These are phyloP conservation scores for Aspiorhynchus laticeps DNA, from an alignment of 2,113 vertebrate genomes.

Conservation along the genomic window DNA sequence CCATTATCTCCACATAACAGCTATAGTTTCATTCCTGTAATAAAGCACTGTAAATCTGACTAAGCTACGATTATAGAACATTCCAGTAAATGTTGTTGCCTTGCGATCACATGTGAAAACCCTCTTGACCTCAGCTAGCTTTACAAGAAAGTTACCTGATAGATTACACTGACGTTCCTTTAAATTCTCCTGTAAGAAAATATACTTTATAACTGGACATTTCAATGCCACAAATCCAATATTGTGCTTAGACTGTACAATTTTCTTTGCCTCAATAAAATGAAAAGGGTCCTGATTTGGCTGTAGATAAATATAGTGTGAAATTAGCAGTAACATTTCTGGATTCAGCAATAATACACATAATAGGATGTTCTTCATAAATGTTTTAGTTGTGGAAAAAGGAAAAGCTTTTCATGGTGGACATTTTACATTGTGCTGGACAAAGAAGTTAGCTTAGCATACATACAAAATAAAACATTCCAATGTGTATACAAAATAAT, in stretches of 20 bases:
- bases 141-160: constrained; percentile 37
- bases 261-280: constrained; percentile 57
- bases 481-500: constrained; percentile 6
- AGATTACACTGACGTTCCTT: neutral
- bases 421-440: constrained; percentile 60
- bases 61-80: constrained; percentile 21
- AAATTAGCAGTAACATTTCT: constrained; percentile 67
- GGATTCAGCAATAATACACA: constrained; percentile 68
- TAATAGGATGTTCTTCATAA: constrained; percentile 66
- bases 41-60: constrained; percentile 46
- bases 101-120: neutral
- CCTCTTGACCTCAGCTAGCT: constrained; percentile 18
- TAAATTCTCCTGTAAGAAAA: constrained; percentile 29
- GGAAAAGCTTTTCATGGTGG: constrained; percentile 54
- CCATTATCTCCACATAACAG: constrained; percentile 64
- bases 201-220: neutral
- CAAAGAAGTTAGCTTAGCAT: constrained; percentile 27
- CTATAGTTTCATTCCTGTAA: constrained; percentile 50
- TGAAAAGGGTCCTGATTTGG: constrained; percentile 57
- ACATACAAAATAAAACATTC: neutral
- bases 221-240: constrained; percentile 54
- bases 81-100: constrained; percentile 18
- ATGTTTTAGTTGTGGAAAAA: constrained; percentile 66
- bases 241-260: constrained; percentile 56
- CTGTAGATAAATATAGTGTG: constrained; percentile 68